A percentile compares a stretch with the other conserved stretches of the same genome.
These are phyloP conservation scores for Lasioglossum leucozonium DNA, from an alignment of 2,888 invertebrate species.

Conservation along the genomic window DNA sequence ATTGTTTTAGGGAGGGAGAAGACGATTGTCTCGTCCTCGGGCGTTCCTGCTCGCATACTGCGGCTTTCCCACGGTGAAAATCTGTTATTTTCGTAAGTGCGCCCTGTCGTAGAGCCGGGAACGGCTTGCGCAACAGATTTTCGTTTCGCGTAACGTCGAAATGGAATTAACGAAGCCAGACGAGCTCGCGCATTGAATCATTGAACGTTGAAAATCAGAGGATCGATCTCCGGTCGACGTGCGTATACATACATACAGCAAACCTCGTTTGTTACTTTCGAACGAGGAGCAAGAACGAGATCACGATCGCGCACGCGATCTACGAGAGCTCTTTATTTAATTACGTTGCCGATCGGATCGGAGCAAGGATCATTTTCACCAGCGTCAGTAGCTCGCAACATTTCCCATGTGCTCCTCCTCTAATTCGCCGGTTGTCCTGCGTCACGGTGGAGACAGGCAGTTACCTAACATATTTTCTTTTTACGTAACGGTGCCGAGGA, in stretches of 20 bases:
- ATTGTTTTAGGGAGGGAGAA: not conserved
- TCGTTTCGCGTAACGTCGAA: conserved; percentile 37
- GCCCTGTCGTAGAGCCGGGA: not conserved
- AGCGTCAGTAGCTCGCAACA: not conserved
- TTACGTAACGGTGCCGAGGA: conserved; percentile 21
- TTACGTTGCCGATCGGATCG: not conserved
- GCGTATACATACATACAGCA: not conserved
- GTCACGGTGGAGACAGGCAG: conserved; percentile 12
- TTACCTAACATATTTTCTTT: conserved; percentile 37
- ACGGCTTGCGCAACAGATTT: conserved; percentile 29
- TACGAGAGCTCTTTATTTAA: not conserved
- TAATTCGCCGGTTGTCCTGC: conserved; percentile 16
- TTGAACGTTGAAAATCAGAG: not conserved
- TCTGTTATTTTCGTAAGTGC: conserved; percentile 49
- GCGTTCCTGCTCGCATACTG: conserved; percentile 3
- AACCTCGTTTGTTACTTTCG: not conserved
- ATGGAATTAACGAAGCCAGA: not conserved
- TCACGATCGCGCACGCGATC: not conserved
- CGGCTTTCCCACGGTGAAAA: conserved; percentile 45
- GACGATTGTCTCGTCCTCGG: conserved; percentile 18
- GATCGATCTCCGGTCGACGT: not conserved
- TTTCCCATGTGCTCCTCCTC: conserved; percentile 9
- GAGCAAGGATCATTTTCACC: conserved; percentile 6
- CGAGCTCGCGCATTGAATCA: conserved; percentile 1
- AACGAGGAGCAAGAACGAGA: not conserved